phyloP scores from a whole-genome alignment of 1,140 invertebrate species.

The Diorhabda sublineata region DNA sequence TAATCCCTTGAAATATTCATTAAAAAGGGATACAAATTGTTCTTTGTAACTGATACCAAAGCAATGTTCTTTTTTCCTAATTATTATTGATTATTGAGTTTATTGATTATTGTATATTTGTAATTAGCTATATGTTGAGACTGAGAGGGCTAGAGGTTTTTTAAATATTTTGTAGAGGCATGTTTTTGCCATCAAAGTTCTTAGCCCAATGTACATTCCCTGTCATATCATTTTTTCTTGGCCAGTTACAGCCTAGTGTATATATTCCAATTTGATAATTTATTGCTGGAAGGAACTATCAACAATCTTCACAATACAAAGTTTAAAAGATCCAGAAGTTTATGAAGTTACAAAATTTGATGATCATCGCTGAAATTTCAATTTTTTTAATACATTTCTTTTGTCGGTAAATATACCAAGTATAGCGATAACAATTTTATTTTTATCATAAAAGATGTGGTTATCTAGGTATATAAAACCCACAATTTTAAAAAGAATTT shows the following conservation, averaged over 20 bases:
- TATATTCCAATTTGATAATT: conserved; percentile 24
- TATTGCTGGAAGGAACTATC: not conserved
- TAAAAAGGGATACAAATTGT: conserved; percentile 27
- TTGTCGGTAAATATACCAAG: no score
- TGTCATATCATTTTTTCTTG: conserved; percentile 44
- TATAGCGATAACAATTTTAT: no score
- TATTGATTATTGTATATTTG: conserved; percentile 41
- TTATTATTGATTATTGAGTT: conserved; percentile 43
- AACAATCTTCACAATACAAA: no score
- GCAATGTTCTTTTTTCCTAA: conserved; percentile 45
- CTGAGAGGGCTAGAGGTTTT: conserved; percentile 33
- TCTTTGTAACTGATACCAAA: conserved; percentile 50
- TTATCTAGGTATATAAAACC: no score
- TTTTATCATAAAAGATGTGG: no score
- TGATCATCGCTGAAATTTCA: no score
- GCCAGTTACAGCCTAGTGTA: conserved; percentile 45
- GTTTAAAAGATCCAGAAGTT: no score
- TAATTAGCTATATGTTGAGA: conserved; percentile 45
- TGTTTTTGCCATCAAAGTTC: conserved; percentile 26
- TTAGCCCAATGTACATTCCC: conserved; percentile 44
- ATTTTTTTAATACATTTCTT: no score
- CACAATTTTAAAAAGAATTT: no score
- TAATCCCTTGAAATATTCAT: conserved; percentile 4
- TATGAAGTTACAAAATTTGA: no score
- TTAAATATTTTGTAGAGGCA: conserved; percentile 14